A percentile compares a stretch with the other conserved stretches of the same genome.
Conservation (phyloP, 2,113 vertebrate species). For the Suncus etruscus region DNA sequence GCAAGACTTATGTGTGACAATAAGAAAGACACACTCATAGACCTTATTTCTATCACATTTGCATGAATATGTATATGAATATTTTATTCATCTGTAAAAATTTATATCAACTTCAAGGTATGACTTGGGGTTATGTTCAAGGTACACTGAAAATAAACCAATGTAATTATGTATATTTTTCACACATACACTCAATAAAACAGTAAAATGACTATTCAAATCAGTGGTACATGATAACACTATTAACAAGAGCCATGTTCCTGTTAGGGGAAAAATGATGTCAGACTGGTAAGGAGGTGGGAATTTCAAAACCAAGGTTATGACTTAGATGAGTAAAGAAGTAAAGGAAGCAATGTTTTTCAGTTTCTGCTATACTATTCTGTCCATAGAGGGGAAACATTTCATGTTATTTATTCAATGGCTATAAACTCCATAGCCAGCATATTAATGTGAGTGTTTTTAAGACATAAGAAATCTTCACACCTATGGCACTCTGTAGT, state of each 20-base stretch:
- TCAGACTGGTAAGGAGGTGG: neutral
- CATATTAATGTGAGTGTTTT: conserved; percentile 33
- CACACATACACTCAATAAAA: neutral
- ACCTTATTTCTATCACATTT: neutral
- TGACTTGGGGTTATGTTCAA: neutral
- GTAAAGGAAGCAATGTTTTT: conserved; percentile 36
- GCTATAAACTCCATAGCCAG: conserved; percentile 71
- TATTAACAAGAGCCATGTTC: neutral
- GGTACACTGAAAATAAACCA: too few relatives aligned
- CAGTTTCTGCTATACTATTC: conserved; percentile 42
- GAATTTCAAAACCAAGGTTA: conserved; percentile 49
- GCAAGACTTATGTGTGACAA: neutral
- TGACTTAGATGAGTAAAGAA: conserved; percentile 51
- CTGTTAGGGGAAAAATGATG: neutral
- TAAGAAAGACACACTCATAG: neutral
- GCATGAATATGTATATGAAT: neutral
- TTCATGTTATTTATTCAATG: conserved; percentile 57
- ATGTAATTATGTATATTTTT: neutral
- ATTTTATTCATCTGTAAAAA: conserved; percentile 20
- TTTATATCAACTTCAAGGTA: neutral
- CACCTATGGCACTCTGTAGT: neutral
- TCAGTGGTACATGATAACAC: neutral
- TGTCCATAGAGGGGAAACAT: conserved; percentile 36
- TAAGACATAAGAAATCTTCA: neutral
- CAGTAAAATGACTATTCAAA: neutral